Evolutionary conservation across 1,140 invertebrate genomes (phyloP), one percentile per base, ranked within the genome.

Genomic region (Temnothorax nylanderi): DNA sequence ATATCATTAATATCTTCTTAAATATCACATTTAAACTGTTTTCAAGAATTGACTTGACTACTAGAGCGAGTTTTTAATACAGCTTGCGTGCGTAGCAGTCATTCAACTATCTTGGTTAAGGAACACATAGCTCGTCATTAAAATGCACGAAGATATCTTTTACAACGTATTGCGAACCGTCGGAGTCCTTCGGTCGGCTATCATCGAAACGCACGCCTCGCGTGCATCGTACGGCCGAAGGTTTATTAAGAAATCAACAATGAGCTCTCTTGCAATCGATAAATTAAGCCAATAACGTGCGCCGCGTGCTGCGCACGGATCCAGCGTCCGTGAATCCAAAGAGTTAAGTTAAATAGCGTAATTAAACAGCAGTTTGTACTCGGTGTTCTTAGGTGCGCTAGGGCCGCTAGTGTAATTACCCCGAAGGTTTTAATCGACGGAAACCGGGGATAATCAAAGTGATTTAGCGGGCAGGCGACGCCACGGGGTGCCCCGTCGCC

Each of bases 401-500:
- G 69, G 34, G 72, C 69, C 80, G 77, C 75, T 74, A 84, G 62
- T 81, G 72, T 93, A 92, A 93, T 93, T 92, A 92, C 87, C 77
- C 18, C 51, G n/a, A 75, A 86, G 75, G 58, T 85, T 91, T 92
- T 90, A 91, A 91, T 89, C 91, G 65, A 84, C 56, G 72, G 64
- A 78, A 78, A 77, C 58, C 41, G 47, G 49, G 80, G 86, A 91
- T 92, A 93, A 93, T 93, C 87, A 89, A 91, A 89, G 72, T 90
- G 92, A 92, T 93, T 92, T 92, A 91, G 85, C 88, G 88, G 81
- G 86, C 91, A 88, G 87, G 74, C 72, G 67, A 54, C 93, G 56
- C 93, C 18, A 84, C 90, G 80, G 93, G 93, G 88, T 75, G 91
- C 60, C 88, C 21, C 32, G 32, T 47, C 54, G 81, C 80, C 90